Percentiles rank a stretch among this genome's conserved stretches.
These are phyloP conservation scores for Cladopsammia gracilis DNA, from an alignment of 64 coral and sea anemone species.

Conservation along the genomic window DNA sequence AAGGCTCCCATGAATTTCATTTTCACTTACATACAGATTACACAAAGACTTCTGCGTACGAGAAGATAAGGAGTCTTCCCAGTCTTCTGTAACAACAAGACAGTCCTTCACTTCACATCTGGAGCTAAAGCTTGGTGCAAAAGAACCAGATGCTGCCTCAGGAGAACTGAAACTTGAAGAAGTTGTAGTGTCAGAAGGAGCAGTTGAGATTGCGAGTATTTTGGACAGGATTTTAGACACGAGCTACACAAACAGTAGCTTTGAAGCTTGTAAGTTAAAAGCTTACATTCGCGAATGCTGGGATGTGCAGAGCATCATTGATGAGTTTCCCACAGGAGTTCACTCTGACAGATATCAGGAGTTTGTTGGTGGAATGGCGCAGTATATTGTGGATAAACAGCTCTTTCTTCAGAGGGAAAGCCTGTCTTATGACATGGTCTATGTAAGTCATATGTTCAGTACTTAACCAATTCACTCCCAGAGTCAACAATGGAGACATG, in stretches of 20 bases:
- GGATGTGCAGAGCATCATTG: constrained; percentile 83
- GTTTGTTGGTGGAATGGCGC: constrained; percentile 85
- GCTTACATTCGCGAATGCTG: constrained; percentile 90
- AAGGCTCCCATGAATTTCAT: background rate
- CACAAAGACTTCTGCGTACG: constrained; percentile 75
- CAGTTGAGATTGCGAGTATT: constrained; percentile 37
- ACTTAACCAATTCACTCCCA: no score
- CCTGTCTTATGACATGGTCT: constrained; percentile 79
- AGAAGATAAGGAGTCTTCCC: constrained; percentile 50
- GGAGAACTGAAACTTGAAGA: constrained; percentile 74
- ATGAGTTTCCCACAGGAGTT: constrained; percentile 84
- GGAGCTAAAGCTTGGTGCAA: constrained; percentile 78
- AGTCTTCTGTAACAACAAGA: constrained; percentile 80
- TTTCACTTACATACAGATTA: constrained; percentile 55
- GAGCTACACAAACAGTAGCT: constrained; percentile 64
- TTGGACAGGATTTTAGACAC: constrained; percentile 75
- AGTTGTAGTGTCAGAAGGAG: constrained; percentile 55
- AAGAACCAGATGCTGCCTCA: constrained; percentile 30
- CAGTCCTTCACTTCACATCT: constrained; percentile 82
- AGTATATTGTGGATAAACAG: constrained; percentile 94
- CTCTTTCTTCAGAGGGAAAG: constrained; percentile 34
- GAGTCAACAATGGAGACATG: no score
- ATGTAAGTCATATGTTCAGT: constrained; percentile 70
- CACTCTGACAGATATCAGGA: constrained; percentile 90
- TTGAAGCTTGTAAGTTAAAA: constrained; percentile 90